Base-by-base conservation (phyloP, 2,888 invertebrate species). In the Ophonus ardosiacus region DNA sequence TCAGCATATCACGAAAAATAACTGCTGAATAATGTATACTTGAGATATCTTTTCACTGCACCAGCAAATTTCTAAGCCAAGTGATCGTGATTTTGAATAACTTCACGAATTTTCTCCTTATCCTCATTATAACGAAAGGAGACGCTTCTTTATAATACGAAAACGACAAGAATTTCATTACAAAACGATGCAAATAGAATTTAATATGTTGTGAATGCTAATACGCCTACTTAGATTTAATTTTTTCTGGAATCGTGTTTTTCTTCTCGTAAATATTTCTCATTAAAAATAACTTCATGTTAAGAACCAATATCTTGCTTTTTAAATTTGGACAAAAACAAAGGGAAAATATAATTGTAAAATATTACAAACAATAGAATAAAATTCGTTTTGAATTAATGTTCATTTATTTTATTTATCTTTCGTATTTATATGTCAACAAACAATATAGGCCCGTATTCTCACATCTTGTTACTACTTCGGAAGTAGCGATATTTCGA, bases 11-110 rank as follows among this genome's bases (percentile, higher is more conserved):
- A n/a, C 21, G 8, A 76, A 76, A 68, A 76, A 76, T 76, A 76
- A 76, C 68, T 68, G 68, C 68, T 68, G 68, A 68, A 68, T 68
- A 68, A 68, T 68, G 68, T 38, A 68, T 68, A 24, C 68, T 68
- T 38, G 68, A 38, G 68, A 68, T 68, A 68, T 68, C 68, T 24
- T 68, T 68, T 38, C 24, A 68, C 68, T 38, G 68, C 38, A 68
- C 13, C 68, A 68, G 68, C 68, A 68, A 68, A 68, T 68, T 68
- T 68, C 31, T 63, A 21, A 63, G 24, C 24, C 13, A 8, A 5
- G 63, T 24, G 24, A 31, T 68, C 68, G 68, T 68, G 68, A 68
- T 68, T 68, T 68, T 38, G 68, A 68, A 68, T 68, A 68, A n/a
- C 38, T 68, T 68, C 63, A 63, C 13, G 10, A 38, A 6, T n/a